Evolutionary conservation across 2,797 vertebrate species (phyloP).

Genomic region (Amazona finschi): DNA sequence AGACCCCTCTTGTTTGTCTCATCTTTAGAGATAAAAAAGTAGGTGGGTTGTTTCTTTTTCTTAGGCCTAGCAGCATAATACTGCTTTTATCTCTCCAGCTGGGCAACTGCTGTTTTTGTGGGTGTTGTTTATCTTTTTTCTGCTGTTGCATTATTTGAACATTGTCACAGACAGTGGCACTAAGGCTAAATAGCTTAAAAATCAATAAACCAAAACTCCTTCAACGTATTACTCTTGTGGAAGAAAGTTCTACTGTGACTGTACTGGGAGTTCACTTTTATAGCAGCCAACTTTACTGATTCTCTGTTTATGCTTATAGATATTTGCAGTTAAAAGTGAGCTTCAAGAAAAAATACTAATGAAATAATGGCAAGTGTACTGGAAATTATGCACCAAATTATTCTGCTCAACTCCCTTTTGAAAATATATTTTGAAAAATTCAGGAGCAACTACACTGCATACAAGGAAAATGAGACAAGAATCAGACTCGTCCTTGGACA

Average conservation of each 20-base stretch:
- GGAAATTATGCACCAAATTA: neutral
- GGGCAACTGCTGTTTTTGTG: neutral
- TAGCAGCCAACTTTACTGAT: rapidly evolving
- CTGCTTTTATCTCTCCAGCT: neutral
- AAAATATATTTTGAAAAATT: neutral
- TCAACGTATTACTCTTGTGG: neutral
- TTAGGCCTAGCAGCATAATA: neutral
- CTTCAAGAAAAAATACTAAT: neutral
- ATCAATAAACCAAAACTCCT: neutral
- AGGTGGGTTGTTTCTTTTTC: neutral
- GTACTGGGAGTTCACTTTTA: neutral
- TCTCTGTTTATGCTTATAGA: neutral
- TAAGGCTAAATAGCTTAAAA: neutral
- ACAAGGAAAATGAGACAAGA: neutral
- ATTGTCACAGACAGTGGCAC: neutral
- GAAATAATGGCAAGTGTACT: neutral
- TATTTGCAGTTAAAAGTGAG: neutral
- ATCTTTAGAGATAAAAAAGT: neutral
- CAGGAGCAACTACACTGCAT: neutral
- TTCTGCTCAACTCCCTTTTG: neutral
- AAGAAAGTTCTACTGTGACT: neutral
- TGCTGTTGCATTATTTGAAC: neutral
- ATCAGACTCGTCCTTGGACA: neutral
- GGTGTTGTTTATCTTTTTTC: neutral
- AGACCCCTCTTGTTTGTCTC: neutral